Conservation (phyloP, 2,797 vertebrate genomes). For the Karalla daura region DNA sequence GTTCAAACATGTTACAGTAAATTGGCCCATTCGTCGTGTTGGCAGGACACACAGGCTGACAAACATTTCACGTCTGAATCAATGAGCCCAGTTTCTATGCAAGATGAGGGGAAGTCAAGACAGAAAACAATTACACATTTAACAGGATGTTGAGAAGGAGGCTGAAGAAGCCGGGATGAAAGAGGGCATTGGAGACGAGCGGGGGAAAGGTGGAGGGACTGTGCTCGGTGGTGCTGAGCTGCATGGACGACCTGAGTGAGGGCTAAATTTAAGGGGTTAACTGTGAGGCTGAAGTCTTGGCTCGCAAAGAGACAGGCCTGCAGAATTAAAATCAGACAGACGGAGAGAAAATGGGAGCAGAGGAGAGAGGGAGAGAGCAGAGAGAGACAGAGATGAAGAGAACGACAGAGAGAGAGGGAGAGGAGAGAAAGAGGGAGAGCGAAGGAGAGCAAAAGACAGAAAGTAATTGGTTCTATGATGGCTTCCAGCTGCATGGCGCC, state of each 20-base stretch:
- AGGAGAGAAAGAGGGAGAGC: conserved; percentile 50
- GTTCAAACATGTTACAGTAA: conserved; percentile 62
- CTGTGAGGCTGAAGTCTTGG: conserved; percentile 35
- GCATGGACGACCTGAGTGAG: conserved; percentile 8
- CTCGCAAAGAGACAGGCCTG: conserved; percentile 42
- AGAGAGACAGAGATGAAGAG: conserved; percentile 64
- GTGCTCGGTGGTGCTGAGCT: conserved; percentile 15
- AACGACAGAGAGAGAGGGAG: conserved; percentile 38
- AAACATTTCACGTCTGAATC: conserved; percentile 44
- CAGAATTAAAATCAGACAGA: conserved; percentile 74
- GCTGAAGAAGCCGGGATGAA: conserved; percentile 14
- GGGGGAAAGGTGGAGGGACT: neutral
- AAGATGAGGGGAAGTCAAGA: conserved; percentile 21
- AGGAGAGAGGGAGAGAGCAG: conserved; percentile 64
- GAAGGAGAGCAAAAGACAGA: conserved; percentile 84
- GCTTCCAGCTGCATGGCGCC: conserved; percentile 93
- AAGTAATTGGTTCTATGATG: conserved; percentile 96
- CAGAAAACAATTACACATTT: conserved; percentile 1
- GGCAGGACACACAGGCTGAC: conserved; percentile 22
- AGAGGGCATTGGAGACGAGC: conserved; percentile 19
- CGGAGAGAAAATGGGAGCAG: conserved; percentile 60
- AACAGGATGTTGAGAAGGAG: conserved; percentile 18
- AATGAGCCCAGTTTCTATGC: conserved; percentile 11
- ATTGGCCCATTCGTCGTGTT: conserved; percentile 32
- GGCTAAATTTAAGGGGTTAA: conserved; percentile 44